Base-by-base conservation (phyloP, 1,140 invertebrate genomes). In the Papilio polyxenes region DNA sequence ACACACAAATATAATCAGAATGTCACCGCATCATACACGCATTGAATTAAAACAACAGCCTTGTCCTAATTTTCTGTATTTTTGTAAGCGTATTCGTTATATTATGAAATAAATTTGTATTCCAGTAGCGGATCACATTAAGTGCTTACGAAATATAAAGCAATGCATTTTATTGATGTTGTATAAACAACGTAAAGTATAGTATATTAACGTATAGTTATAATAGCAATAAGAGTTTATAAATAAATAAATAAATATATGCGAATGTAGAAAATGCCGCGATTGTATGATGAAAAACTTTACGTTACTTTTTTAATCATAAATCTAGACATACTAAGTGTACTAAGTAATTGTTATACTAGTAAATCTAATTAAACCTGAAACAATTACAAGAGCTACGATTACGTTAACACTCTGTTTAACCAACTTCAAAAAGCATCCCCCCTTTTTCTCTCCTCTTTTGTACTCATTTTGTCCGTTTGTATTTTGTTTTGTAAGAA, bases 101-200 rank as follows among this genome's bases (percentile, higher is more conserved):
- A 74, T 82, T 83, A 85, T 82, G 84, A 85, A 85, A 85, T 69
- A 56, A 81, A 83, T 85, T 85, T 82, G 65, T 83, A 85, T 85
- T 80, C 84, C 20, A 20, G n/a, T 62, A 53, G 80, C 78, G 80
- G 81, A 65, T 8, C 65, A 75, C 74, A 85, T 83, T 83, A 82
- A 75, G 40, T 23, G 56, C 40, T 82, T 76, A 65, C 78, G 78
- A 80, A 80, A 80, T 69, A n/a, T 17, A 8, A 37, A 53, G 10
- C 76, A 5, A 40, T 37, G 51, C 23, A 40, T 59, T 79, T 79
- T 59, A 40, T 62, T 11, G 20, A 49, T 53, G 49, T 40, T 78
- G 37, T 56, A 62, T 15, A 62, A 59, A 75, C 53, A 44, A 59
- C 37, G 72, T 56, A n/a, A 56, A 49, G 48, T 51, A 51, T n/a